A percentile compares a stretch with the other conserved stretches of the same genome.
phyloP scores from a whole-genome alignment of 2,888 invertebrate species.

The Alloscopus bannaensis region DNA sequence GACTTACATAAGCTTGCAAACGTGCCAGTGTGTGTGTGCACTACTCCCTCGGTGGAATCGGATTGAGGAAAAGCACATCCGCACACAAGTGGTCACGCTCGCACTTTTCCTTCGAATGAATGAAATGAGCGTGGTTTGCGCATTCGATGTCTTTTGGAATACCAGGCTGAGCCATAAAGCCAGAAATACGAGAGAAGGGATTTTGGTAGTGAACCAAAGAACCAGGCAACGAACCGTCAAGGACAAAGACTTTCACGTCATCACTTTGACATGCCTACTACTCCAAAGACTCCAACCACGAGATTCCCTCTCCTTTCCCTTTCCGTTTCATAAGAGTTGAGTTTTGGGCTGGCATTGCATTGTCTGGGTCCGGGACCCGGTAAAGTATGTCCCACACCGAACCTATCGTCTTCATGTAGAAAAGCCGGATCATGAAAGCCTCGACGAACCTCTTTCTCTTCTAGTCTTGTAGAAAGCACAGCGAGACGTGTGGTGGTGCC shows the following conservation, averaged over 20 bases:
- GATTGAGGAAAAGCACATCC: not conserved
- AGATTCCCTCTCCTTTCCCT: slow-evolving; percentile 40
- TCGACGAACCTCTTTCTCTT: too few relatives aligned
- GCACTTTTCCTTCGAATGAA: too few relatives aligned
- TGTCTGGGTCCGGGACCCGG: slow-evolving; percentile 55
- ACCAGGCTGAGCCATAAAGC: not conserved
- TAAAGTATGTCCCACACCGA: too few relatives aligned
- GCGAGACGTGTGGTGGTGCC: too few relatives aligned
- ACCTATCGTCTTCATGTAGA: too few relatives aligned
- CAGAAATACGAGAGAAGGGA: slow-evolving; percentile 12
- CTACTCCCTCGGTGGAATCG: not conserved
- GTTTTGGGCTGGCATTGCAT: too few relatives aligned
- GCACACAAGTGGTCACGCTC: not conserved
- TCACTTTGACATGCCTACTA: slow-evolving; percentile 36
- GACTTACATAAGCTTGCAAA: too few relatives aligned
- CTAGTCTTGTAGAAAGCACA: too few relatives aligned
- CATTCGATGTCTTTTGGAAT: too few relatives aligned
- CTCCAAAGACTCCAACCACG: slow-evolving; percentile 30
- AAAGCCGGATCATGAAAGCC: too few relatives aligned
- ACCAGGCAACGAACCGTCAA: slow-evolving; percentile 64
- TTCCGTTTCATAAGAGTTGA: slow-evolving; percentile 34
- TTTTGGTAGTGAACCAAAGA: not conserved
- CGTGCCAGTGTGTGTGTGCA: too few relatives aligned
- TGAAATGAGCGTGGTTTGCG: too few relatives aligned
- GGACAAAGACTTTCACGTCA: slow-evolving; percentile 60